Conservation (phyloP, 2,888 invertebrate species). For the Ormyrus thymus region DNA sequence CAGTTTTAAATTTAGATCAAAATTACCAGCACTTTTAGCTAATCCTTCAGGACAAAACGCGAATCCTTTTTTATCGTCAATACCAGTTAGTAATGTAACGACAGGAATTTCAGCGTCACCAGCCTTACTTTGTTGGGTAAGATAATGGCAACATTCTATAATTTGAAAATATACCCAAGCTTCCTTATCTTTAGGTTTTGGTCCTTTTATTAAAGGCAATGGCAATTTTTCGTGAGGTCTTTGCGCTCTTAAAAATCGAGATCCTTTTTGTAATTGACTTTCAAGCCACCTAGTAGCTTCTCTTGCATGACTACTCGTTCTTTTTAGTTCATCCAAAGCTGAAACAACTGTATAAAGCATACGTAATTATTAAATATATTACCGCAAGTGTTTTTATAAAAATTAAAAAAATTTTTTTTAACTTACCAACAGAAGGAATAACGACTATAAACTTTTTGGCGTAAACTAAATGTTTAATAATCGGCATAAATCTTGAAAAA, state of each 20-base stretch:
- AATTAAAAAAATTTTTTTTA: conserved; percentile 1
- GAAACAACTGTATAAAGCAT: conserved; percentile 83
- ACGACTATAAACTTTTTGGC: conserved; percentile 90
- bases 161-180: conserved; percentile 87
- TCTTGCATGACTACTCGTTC: conserved; percentile 87
- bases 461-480: conserved; percentile 88
- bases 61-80: conserved; percentile 77
- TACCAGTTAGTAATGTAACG: conserved; percentile 87
- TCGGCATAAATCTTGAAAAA: conserved; percentile 84
- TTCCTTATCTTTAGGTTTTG: conserved; percentile 86
- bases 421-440: conserved; percentile 90
- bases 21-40: conserved; percentile 81
- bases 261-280: conserved; percentile 89
- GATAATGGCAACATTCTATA: conserved; percentile 88
- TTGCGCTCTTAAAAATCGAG: conserved; percentile 91
- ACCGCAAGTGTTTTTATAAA: neutral
- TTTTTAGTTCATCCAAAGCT: conserved; percentile 91
- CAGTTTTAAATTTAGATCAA: neutral
- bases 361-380: conserved; percentile 14
- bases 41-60: conserved; percentile 85
- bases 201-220: conserved; percentile 83
- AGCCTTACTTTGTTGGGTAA: conserved; percentile 77
- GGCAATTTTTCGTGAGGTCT: conserved; percentile 87
- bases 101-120: conserved; percentile 77
- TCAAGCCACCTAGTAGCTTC: conserved; percentile 97